Conservation (phyloP, 2,888 invertebrate species). For the Stenodera caucasica region DNA sequence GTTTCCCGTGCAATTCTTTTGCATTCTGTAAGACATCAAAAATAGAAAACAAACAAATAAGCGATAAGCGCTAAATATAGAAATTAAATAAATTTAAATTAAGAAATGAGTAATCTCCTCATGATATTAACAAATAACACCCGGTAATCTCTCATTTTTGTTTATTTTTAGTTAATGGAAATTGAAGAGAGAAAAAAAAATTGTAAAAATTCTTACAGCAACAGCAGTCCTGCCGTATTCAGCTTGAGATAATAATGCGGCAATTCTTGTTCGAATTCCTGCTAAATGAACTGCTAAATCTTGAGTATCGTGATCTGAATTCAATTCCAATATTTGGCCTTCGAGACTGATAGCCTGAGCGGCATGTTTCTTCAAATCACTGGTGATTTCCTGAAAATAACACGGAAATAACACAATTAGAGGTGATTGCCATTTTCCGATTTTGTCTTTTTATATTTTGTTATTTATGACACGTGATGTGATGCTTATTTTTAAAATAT, state of each 20-base stretch:
- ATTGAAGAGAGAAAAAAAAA: too few species aligned
- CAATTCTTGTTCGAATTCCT: conserved; percentile 66
- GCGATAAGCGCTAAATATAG: conserved; percentile 8
- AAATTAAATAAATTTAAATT: conserved; percentile 3
- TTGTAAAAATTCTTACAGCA: conserved; percentile 41
- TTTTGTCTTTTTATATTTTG: neutral
- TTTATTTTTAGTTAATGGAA: neutral
- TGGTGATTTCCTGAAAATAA: conserved; percentile 65
- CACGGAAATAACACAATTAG: neutral
- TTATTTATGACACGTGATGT: neutral
- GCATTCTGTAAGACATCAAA: conserved; percentile 56
- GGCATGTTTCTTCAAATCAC: conserved; percentile 70
- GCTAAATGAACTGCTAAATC: conserved; percentile 61
- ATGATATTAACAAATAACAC: neutral
- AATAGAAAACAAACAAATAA: conserved; percentile 18
- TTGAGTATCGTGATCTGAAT: conserved; percentile 67
- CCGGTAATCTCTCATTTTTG: neutral
- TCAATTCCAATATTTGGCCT: conserved; percentile 63
- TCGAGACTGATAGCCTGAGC: conserved; percentile 68
- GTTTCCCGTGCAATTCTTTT: conserved; percentile 58
- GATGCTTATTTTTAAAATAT: neutral
- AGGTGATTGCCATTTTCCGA: too few species aligned
- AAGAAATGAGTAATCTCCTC: neutral
- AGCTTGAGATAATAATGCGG: conserved; percentile 68
- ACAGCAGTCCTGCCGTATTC: conserved; percentile 62